phyloP scores from a whole-genome alignment of 2,888 invertebrate species.

The Ectemnius lituratus region DNA sequence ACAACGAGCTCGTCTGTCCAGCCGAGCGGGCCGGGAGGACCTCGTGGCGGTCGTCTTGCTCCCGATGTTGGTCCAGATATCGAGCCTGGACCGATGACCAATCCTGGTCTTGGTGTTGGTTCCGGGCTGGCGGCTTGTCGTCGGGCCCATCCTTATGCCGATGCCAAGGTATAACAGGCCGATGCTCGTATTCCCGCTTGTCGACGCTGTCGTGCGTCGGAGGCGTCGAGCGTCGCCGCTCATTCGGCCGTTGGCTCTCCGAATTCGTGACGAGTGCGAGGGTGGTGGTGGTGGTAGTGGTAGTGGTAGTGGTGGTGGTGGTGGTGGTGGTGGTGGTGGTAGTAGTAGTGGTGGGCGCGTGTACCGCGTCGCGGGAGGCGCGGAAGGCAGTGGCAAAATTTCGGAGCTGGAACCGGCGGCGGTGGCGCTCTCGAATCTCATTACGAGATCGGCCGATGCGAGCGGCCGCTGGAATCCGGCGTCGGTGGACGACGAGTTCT shows the following conservation, averaged over 20 bases:
- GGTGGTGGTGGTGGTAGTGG: background rate
- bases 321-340: background rate
- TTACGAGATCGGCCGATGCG: background rate
- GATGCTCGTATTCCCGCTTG: too few species aligned
- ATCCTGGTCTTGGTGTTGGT: too few species aligned
- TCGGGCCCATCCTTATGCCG: background rate
- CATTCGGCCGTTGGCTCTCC: background rate
- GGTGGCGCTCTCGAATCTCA: constrained; percentile 67
- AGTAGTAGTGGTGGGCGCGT: constrained; percentile 30
- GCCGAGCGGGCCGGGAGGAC: constrained; percentile 10
- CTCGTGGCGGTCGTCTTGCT: constrained; percentile 9
- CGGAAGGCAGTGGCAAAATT: constrained; percentile 63
- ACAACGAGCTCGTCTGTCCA: background rate
- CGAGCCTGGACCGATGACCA: too few species aligned
- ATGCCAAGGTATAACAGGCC: too few species aligned
- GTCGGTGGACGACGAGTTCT: too few species aligned
- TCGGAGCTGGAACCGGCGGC: constrained; percentile 48
- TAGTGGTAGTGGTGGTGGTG: too few species aligned
- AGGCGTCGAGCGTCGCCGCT: background rate
- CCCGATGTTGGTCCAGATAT: background rate
- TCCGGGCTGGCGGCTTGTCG: background rate
- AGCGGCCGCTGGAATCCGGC: background rate
- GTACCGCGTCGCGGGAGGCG: constrained; percentile 40
- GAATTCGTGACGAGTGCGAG: constrained; percentile 12
- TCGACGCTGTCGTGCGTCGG: too few species aligned